phyloP scores from a whole-genome alignment of 2,113 vertebrate species.

The Erpornis zantholeuca region DNA sequence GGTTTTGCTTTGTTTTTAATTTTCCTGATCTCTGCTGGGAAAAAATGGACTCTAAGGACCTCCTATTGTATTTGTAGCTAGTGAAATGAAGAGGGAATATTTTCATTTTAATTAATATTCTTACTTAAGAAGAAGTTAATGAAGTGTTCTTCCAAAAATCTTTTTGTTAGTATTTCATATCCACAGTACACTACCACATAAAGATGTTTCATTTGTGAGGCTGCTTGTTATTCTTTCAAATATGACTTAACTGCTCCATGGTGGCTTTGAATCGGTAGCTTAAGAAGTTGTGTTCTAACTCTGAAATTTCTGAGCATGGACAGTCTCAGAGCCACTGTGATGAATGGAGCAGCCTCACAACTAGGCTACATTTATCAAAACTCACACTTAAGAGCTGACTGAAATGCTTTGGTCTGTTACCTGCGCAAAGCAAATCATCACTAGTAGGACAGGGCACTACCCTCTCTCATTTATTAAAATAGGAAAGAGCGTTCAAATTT shows the following conservation, averaged over 20 bases:
- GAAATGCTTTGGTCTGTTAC: neutral
- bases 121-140: neutral
- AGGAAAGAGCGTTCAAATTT: neutral
- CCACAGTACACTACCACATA: neutral
- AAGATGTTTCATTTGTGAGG: neutral
- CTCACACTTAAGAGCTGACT: neutral
- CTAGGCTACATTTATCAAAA: neutral
- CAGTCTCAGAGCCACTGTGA: neutral
- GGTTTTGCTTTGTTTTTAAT: neutral
- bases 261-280: neutral
- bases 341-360: neutral
- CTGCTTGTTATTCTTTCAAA: neutral
- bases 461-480: neutral
- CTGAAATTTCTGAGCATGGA: neutral
- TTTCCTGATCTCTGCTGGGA: neutral
- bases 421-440: neutral
- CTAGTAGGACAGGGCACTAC: neutral
- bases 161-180: neutral
- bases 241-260: neutral
- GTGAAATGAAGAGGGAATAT: neutral
- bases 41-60: neutral
- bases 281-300: neutral
- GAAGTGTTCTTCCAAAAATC: neutral
- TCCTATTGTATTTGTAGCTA: neutral
- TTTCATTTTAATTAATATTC: slow-evolving; percentile 13